Base-by-base conservation (phyloP, 2,797 vertebrate species). In the Eupleurogrammus muticus region DNA sequence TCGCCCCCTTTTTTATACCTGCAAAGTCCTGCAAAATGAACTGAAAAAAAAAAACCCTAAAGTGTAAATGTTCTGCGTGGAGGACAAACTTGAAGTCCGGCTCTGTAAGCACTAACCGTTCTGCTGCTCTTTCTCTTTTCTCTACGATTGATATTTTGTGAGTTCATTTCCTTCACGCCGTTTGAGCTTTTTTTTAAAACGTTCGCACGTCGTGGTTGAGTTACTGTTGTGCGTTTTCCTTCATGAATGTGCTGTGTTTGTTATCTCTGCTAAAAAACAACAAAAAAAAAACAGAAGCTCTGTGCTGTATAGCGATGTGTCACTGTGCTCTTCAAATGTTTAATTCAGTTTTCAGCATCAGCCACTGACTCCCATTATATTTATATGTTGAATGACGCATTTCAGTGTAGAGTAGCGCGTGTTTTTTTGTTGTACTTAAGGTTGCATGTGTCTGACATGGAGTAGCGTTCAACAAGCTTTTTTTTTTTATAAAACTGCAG, bases 401-500 rank as follows among this genome's bases (percentile, higher is more conserved):
- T 66, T 66, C 54, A 17, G 57, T 8, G 21, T 72, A 77, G 47
- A 51, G 20, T 49, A 23, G 21, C 28, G 19, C 40, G 62, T 54
- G 56, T 75, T 69, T 64, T 32, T 32, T 56, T 72, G 50, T 58
- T 53, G 40, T 32, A 28, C 28, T 81, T 80, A 75, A 71, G 82
- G 80, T 66, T 77, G 80, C 83, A 82, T 79, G 84, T 84, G 79
- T 87, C 51, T 71, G 59, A 87, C 82, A 66, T 70, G 83, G 60
- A 80, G 83, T 79, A 84, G 80, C 87, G 73, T 87, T 82, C 59
- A 65, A 59, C 56, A 61, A 55, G 69, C 21, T 36, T 83, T 40
- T 66, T n/a, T 57, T 62, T n/a, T n/a, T n/a, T n/a, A n/a, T n/a
- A n/a, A 77, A 65, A 71, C 57, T 58, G 50, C 59, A 54, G 57